Evolutionary conservation across 2,888 invertebrate species (phyloP), one percentile per base, ranked within the genome.

Genomic region (Clistopyga incitator): DNA sequence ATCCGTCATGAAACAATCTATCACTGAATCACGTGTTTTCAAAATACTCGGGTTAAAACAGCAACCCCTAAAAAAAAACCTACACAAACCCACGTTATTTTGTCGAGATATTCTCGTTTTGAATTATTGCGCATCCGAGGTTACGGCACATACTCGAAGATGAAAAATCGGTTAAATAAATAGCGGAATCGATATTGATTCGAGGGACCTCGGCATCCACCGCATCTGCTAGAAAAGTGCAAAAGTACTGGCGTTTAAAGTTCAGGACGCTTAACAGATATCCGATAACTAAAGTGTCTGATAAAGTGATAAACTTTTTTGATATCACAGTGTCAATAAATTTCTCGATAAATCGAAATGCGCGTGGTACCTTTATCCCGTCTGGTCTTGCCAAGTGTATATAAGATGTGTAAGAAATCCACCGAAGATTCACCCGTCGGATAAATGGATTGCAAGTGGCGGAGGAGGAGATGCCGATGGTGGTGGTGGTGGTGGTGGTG

Each of bases 261-360:
- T 65, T 59, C 29, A 3, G 13, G 59, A 25, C 65, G 42, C 47
- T 23, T 34, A 68, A 52, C 45, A 47, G 15, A 77, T 56, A 64
- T 76, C 45, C 64, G 45, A 70, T 64, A 74, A 67, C 18, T 29
- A 54, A 38, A 61, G 59, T 34, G 34, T 61, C 52, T 29, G 20
- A 6, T 18, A 34, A 61, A 72, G 42, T 45, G 71, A 76, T 67
- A 67, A 82, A 76, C 76, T 82, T 79, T 71, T 74, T 68, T 67
- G 50, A 65, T 77, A 71, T 71, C 56, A 54, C 54, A 45, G 45
- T 67, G 76, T 79, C 75, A 56, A 50, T 64, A 45, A 52, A 76
- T 15, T 59, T 54, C 25, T 67, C 25, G 64, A 75, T 70, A 38
- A 70, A 82, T 78, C 54, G 54, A 56, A 65, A 72, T 67, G 59